A percentile compares a stretch with the other conserved stretches of the same genome.
Evolutionary conservation across 2,113 vertebrate species (phyloP).

Genomic region (Tragelaphus imberbis): DNA sequence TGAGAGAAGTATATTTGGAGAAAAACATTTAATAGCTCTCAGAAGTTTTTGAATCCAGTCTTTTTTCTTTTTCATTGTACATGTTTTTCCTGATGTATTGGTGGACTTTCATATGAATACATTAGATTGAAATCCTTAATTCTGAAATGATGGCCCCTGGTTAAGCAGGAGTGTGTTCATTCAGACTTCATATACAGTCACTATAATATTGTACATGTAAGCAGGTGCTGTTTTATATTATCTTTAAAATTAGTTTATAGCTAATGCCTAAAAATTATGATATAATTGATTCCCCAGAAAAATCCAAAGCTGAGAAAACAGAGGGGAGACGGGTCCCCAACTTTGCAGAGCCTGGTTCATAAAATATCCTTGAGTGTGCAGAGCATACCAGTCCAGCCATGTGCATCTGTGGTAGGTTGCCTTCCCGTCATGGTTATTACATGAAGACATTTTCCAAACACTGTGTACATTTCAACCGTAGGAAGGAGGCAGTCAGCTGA

Average conservation of each 20-base stretch:
- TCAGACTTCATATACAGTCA: constrained; percentile 40
- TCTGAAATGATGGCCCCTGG: constrained; percentile 48
- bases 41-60: constrained; percentile 49
- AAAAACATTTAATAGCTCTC: constrained; percentile 45
- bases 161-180: constrained; percentile 65
- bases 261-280: constrained; percentile 51
- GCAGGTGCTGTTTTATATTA: background rate
- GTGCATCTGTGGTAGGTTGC: background rate
- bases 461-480: background rate
- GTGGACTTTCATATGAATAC: constrained; percentile 32
- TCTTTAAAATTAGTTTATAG: constrained; percentile 65
- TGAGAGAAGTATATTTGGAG: constrained; percentile 61
- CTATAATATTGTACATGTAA: constrained; percentile 42
- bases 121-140: constrained; percentile 37
- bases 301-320: background rate
- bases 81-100: constrained; percentile 41
- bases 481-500: background rate
- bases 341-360: constrained; percentile 58
- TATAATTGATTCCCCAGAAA: constrained; percentile 61
- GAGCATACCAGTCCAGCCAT: background rate
- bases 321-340: background rate
- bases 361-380: constrained; percentile 31
- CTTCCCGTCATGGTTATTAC: background rate
- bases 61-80: constrained; percentile 45
- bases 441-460: background rate